Evolutionary conservation across 2,113 vertebrate species (phyloP), one percentile per base, ranked within the genome.

Genomic region (Oreotrochilus melanogaster): DNA sequence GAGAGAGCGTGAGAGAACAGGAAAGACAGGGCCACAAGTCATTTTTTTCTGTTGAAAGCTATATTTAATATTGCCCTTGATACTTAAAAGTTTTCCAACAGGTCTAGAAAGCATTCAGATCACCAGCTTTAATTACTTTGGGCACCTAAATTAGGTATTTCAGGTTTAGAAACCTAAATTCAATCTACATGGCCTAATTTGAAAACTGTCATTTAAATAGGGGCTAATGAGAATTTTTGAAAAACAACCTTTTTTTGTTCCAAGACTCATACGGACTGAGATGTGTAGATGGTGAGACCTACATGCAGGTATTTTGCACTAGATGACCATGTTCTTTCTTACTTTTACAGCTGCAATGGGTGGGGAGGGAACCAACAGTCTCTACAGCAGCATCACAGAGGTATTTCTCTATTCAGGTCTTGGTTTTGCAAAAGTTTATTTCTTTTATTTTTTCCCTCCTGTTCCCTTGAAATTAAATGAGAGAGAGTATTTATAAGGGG

Each of bases 71-170:
- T 27, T 73, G 27, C 22, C 47, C 71, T 88, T 79, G 58, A 82
- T 79, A 90, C 25, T 72, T 73, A 33, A 58, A 89, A 93, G 45
- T 64, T 93, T 89, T 81, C 33, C 39, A 57, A 64, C 33, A 95
- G 42, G 23, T 76, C 23, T 88, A 62, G 14, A 88, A 73, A 93
- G 33, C 27, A 22, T 76, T 78, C 66, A 66, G 50, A 88, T 65
- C 11, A 88, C 58, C 56, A 58, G 31, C 57, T 86, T 72, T 92
- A 93, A 94, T 94, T 37, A 85, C 37, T 80, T 76, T 51, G 60
- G 23, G 22, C 47, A 72, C 25, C 42, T 83, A 92, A 89, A 90
- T 62, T 62, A 90, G 31, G 7, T 73, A 33, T 58, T 79, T 86
- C 67, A 90, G 25, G 30, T 82, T 89, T 73, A 70, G 58, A 17